These are phyloP conservation scores for Proisotoma minuta DNA, from an alignment of 2,888 invertebrate species.

Conservation along the genomic window DNA sequence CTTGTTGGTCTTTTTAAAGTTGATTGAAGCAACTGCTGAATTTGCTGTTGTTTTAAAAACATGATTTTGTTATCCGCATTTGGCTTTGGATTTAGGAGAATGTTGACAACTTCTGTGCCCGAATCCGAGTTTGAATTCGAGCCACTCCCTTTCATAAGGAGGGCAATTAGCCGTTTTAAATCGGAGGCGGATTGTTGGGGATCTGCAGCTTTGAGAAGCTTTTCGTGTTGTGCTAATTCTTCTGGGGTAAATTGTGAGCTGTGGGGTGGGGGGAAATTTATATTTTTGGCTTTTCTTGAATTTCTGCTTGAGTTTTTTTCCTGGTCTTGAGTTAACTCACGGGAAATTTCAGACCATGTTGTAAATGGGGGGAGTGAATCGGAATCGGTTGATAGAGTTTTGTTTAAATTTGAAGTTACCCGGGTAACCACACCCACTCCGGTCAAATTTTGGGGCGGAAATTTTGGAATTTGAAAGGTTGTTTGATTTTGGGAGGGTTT, in stretches of 20 bases:
- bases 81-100: slow-evolving; percentile 43
- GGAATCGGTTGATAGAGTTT: too few relatives aligned
- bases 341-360: slow-evolving; percentile 42
- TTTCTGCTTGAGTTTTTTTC: slow-evolving; percentile 7
- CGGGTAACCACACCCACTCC: too few relatives aligned
- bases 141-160: slow-evolving; percentile 41
- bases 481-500: slow-evolving; percentile 4
- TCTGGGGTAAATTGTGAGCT: slow-evolving; percentile 20
- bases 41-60: slow-evolving; percentile 46
- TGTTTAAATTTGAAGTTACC: too few relatives aligned
- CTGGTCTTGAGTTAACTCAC: slow-evolving; percentile 21
- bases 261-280: slow-evolving; percentile 17
- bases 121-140: slow-evolving; percentile 20
- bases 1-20: slow-evolving; percentile 19
- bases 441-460: too few relatives aligned
- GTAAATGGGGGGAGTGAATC: slow-evolving; percentile 41
- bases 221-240: background rate
- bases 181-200: slow-evolving; percentile 46
- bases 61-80: slow-evolving; percentile 33
- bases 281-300: background rate
- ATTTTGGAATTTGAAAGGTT: background rate
- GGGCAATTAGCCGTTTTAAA: slow-evolving; percentile 45
- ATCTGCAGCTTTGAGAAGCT: slow-evolving; percentile 43
- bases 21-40: slow-evolving; percentile 43
- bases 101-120: slow-evolving; percentile 45